These are phyloP conservation scores for Pygmarrhopalites habei DNA, from an alignment of 1,140 invertebrate species.

Conservation along the genomic window DNA sequence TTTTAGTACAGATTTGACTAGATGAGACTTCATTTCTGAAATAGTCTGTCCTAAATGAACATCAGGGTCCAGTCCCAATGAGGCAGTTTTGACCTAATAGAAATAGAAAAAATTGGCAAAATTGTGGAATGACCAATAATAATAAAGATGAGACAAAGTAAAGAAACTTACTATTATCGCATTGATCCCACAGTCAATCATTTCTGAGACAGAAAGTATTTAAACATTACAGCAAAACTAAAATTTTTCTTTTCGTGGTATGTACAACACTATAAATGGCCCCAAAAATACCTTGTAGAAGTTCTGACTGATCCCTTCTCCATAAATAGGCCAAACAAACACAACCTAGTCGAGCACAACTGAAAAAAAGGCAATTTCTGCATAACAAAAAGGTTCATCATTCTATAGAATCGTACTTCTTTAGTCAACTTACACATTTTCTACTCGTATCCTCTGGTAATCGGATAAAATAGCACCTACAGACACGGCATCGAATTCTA, in stretches of 20 bases:
- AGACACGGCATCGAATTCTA: constrained; percentile 82
- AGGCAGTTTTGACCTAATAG: constrained; percentile 94
- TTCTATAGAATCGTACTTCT: too few species aligned
- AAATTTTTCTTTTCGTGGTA: too few species aligned
- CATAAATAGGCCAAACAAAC: constrained; percentile 86
- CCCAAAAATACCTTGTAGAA: too few species aligned
- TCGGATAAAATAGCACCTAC: constrained; percentile 95
- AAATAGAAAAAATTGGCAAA: too few species aligned
- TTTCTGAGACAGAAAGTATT: too few species aligned
- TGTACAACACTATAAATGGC: too few species aligned
- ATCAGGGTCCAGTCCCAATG: constrained; percentile 74
- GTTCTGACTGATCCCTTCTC: constrained; percentile 84
- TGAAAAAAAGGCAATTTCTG: constrained; percentile 44
- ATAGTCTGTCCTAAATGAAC: constrained; percentile 83
- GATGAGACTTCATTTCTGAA: constrained; percentile 72
- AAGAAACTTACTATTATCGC: constrained; percentile 92
- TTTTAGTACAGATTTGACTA: constrained; percentile 69
- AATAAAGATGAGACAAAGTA: too few species aligned
- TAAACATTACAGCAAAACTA: too few species aligned
- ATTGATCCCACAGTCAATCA: constrained; percentile 86
- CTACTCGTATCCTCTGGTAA: constrained; percentile 93
- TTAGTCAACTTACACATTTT: constrained; percentile 84
- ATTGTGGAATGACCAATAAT: too few species aligned
- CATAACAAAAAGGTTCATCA: constrained; percentile 10
- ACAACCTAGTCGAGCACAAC: constrained; percentile 81